These are phyloP conservation scores for Tychaedon coryphoeus DNA, from an alignment of 2,113 vertebrate genomes.

Conservation along the genomic window DNA sequence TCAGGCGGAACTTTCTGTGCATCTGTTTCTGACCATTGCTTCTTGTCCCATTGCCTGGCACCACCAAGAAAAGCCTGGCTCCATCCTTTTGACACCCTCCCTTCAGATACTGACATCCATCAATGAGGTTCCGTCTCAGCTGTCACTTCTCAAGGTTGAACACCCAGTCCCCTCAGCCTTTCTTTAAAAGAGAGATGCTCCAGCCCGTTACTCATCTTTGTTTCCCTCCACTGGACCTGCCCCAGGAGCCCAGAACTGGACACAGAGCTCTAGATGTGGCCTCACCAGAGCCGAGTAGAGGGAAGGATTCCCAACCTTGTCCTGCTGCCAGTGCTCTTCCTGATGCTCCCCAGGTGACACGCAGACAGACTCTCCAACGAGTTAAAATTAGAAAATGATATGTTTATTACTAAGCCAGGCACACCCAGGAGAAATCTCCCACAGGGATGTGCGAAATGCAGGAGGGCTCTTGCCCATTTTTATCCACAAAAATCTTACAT, in stretches of 20 bases:
- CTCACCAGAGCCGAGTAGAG: background rate
- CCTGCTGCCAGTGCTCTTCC: background rate
- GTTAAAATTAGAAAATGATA: too few relatives aligned
- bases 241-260: background rate
- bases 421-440: too few relatives aligned
- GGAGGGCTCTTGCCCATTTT: too few relatives aligned
- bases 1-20: background rate
- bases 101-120: background rate
- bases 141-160: fast-evolving
- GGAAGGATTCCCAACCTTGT: background rate
- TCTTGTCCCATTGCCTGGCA: background rate
- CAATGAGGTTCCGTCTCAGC: fast-evolving
- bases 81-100: background rate
- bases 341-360: background rate
- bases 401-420: too few relatives aligned
- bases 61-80: background rate
- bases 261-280: too few relatives aligned
- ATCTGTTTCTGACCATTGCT: background rate
- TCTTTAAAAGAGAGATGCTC: background rate
- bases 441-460: too few relatives aligned
- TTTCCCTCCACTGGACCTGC: too few relatives aligned
- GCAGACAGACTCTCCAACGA: too few relatives aligned
- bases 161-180: background rate
- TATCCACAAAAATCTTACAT: too few relatives aligned
- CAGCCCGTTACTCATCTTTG: background rate